Evolutionary conservation across 53 echinoderm and acorn worm genomes (phyloP).

Genomic region (Paelopatides confundens): DNA sequence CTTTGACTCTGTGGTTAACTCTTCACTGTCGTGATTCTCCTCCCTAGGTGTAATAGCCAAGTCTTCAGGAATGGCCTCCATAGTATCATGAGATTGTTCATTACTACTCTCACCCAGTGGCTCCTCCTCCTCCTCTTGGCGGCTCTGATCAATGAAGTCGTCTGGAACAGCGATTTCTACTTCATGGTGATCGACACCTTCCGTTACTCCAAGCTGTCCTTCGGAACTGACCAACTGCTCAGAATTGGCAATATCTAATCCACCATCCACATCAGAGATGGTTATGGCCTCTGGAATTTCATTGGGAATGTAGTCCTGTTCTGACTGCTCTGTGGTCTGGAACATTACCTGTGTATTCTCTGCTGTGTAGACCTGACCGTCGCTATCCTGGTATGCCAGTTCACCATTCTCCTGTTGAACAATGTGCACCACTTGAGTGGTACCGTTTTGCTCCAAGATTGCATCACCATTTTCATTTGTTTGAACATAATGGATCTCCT

Average conservation of each 20-base stretch:
- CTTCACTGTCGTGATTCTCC: background rate
- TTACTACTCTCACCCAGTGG: background rate
- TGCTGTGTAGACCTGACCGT: slow-evolving; percentile 27
- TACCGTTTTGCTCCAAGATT: slow-evolving; percentile 1
- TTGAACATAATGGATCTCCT: slow-evolving; percentile 33
- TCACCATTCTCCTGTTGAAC: slow-evolving; percentile 31
- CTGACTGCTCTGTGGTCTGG: slow-evolving; percentile 2
- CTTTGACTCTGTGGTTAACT: background rate
- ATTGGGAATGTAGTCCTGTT: background rate
- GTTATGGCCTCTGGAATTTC: slow-evolving; percentile 23
- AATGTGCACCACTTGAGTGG: slow-evolving; percentile 25
- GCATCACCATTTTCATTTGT: background rate
- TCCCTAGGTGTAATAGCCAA: background rate
- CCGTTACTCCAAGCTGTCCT: background rate
- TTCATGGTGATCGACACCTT: background rate
- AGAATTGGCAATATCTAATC: background rate
- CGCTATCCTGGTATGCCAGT: slow-evolving; percentile 33
- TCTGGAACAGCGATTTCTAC: background rate
- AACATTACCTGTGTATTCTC: slow-evolving; percentile 19
- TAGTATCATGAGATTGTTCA: background rate
- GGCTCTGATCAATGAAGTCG: background rate
- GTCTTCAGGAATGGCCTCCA: background rate
- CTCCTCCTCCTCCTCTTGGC: background rate
- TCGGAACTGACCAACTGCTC: background rate
- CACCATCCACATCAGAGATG: background rate